These are phyloP conservation scores for Caretta caretta DNA, from an alignment of 2,113 vertebrate species.

Conservation along the genomic window DNA sequence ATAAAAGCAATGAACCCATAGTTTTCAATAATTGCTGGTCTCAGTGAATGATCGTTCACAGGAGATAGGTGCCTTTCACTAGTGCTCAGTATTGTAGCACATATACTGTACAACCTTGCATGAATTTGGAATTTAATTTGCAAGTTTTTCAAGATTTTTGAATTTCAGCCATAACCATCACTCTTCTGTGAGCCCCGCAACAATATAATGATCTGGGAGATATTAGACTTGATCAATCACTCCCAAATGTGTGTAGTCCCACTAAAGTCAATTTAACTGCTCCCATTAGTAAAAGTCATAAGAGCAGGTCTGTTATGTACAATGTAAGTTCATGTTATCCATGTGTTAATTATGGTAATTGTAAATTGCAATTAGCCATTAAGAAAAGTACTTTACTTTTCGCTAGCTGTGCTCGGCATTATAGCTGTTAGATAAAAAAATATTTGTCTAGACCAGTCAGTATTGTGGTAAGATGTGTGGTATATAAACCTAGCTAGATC, in stretches of 20 bases:
- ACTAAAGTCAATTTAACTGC: not conserved
- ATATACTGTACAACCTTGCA: not conserved
- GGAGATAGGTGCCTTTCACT: not conserved
- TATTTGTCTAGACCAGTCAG: not conserved
- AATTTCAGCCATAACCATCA: not conserved
- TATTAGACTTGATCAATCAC: not conserved
- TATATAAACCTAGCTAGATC: not conserved
- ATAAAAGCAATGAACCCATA: not conserved
- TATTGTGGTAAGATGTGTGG: not conserved
- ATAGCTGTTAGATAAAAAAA: not conserved
- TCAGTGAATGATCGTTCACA: not conserved
- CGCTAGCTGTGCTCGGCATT: not conserved
- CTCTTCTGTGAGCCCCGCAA: not conserved
- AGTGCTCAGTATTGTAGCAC: not conserved
- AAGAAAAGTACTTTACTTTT: not conserved
- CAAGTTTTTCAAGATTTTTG: not conserved
- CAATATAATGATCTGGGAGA: not conserved
- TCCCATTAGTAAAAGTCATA: not conserved
- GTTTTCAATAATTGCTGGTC: not conserved
- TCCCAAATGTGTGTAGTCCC: not conserved
- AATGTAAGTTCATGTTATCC: not conserved
- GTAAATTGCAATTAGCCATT: not conserved
- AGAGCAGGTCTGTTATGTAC: not conserved
- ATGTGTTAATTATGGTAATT: not conserved
- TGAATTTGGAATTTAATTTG: not conserved